These are phyloP conservation scores for Manduca sexta DNA, from an alignment of 1,140 invertebrate species.

Conservation along the genomic window DNA sequence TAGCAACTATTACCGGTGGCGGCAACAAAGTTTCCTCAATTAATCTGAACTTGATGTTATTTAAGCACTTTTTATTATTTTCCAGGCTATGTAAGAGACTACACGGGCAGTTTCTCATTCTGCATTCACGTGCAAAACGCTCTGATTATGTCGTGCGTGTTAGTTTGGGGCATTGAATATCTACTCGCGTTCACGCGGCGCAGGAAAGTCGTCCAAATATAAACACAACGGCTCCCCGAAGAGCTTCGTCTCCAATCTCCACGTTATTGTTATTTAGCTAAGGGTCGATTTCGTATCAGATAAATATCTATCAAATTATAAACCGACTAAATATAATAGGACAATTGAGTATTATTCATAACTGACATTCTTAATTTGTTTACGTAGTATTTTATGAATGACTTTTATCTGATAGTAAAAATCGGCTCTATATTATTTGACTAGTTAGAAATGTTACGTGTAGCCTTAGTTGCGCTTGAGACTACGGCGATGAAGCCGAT, in stretches of 20 bases:
- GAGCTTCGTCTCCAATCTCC: too few relatives aligned
- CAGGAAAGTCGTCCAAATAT: constrained; percentile 65
- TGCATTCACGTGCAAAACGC: constrained; percentile 82
- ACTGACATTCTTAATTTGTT: too few relatives aligned
- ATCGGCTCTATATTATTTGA: background rate
- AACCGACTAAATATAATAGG: too few relatives aligned
- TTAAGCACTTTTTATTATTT: constrained; percentile 16
- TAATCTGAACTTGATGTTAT: background rate
- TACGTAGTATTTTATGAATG: too few relatives aligned
- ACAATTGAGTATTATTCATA: too few relatives aligned
- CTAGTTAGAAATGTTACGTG: too few relatives aligned
- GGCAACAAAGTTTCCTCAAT: too few relatives aligned
- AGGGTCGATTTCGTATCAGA: too few relatives aligned
- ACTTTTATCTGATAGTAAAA: background rate
- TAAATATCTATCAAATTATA: background rate
- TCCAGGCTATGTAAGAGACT: constrained; percentile 81
- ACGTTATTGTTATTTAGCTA: background rate
- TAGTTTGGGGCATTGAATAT: constrained; percentile 81
- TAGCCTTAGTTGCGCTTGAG: too few relatives aligned
- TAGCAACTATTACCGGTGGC: too few relatives aligned
- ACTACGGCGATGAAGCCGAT: too few relatives aligned
- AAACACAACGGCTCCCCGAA: constrained; percentile 5
- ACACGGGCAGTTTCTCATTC: constrained; percentile 78
- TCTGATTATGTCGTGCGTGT: constrained; percentile 77
- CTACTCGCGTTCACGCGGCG: constrained; percentile 59